phyloP scores from a whole-genome alignment of 1,140 invertebrate genomes.

The Psix sp. region DNA sequence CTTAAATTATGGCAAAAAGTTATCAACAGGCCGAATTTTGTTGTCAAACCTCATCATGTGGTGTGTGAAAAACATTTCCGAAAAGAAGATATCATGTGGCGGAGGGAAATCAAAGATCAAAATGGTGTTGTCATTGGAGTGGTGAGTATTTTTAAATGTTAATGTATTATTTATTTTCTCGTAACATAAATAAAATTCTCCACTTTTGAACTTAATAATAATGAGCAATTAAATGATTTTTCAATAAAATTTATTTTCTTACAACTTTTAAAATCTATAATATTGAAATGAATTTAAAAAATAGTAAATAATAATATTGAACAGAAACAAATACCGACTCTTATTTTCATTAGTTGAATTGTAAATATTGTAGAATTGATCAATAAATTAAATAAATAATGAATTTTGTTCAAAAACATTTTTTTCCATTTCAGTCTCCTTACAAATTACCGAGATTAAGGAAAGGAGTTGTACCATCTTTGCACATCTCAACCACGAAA shows the following conservation, averaged over 20 bases:
- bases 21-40: slow-evolving; percentile 34
- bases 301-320: too few relatives aligned
- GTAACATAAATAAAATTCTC: too few relatives aligned
- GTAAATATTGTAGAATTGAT: too few relatives aligned
- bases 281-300: too few relatives aligned
- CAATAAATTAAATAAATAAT: too few relatives aligned
- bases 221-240: too few relatives aligned
- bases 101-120: slow-evolving; percentile 34
- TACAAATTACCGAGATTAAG: slow-evolving; percentile 40
- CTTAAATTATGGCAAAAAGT: slow-evolving; percentile 42
- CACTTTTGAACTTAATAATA: too few relatives aligned
- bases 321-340: too few relatives aligned
- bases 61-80: slow-evolving; percentile 49
- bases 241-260: too few relatives aligned
- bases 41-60: slow-evolving; percentile 35
- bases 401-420: slow-evolving; percentile 4
- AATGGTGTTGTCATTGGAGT: slow-evolving; percentile 29
- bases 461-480: slow-evolving; percentile 35
- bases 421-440: slow-evolving; percentile 23
- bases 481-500: slow-evolving; percentile 17
- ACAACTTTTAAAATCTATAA: too few relatives aligned
- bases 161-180: slow-evolving; percentile 3
- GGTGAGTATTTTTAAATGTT: slow-evolving; percentile 9
- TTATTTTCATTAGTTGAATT: too few relatives aligned
- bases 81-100: slow-evolving; percentile 43